These are phyloP conservation scores for Sebastes steindachneri DNA, from an alignment of 2,797 vertebrate species.

Conservation along the genomic window DNA sequence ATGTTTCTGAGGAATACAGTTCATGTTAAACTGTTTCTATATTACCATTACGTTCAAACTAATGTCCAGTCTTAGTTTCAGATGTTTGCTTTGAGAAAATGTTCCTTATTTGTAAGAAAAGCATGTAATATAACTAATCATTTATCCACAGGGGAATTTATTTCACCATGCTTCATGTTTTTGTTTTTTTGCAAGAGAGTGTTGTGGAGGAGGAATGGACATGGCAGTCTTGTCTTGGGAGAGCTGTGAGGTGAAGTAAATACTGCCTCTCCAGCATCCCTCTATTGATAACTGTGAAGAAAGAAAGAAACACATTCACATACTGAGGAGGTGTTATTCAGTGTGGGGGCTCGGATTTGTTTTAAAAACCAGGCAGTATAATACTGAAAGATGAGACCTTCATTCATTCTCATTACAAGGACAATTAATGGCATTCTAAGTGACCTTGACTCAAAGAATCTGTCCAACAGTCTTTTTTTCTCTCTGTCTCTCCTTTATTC, in stretches of 20 bases:
- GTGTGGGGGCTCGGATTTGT: not conserved
- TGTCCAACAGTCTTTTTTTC: not conserved
- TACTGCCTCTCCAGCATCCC: not conserved
- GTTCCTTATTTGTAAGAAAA: not conserved
- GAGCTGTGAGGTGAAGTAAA: not conserved
- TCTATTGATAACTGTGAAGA: not conserved
- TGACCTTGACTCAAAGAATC: not conserved
- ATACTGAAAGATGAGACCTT: not conserved
- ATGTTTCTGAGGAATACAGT: not conserved
- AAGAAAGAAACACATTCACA: not conserved
- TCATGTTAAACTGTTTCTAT: not conserved
- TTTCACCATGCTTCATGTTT: not conserved
- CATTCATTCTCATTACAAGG: constrained; percentile 3
- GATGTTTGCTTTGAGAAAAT: not conserved
- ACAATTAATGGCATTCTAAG: not conserved
- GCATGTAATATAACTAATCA: not conserved
- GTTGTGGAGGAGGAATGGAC: not conserved
- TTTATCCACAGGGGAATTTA: not conserved
- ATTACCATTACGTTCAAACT: not conserved
- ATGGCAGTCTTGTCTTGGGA: not conserved
- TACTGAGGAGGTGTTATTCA: not conserved
- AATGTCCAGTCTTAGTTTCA: not conserved
- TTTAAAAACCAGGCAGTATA: not conserved
- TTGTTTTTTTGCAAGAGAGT: not conserved
- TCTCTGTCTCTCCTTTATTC: not conserved